Percentiles rank a stretch among this genome's conserved stretches.
phyloP scores from a whole-genome alignment of 2,113 vertebrate species.

The Myiozetetes cayanensis region DNA sequence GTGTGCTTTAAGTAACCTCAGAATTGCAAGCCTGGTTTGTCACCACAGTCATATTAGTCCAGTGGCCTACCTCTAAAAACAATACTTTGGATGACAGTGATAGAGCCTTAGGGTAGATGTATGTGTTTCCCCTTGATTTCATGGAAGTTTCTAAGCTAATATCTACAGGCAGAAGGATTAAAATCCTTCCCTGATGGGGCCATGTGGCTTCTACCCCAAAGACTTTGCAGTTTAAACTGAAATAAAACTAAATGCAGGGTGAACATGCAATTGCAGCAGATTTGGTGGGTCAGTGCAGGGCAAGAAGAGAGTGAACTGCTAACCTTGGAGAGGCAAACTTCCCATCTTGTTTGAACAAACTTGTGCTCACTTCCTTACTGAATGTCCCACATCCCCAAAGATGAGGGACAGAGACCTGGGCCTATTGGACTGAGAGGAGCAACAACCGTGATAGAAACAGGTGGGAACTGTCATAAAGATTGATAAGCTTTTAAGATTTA shows the following conservation, averaged over 20 bases:
- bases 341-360: background rate
- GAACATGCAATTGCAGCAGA: background rate
- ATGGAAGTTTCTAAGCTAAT: background rate
- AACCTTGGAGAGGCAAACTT: background rate
- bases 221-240: background rate
- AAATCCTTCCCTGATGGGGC: background rate
- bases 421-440: background rate
- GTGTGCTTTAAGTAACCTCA: slow-evolving; percentile 22
- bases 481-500: background rate
- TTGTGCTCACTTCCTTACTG: background rate
- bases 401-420: background rate
- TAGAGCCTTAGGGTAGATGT: background rate
- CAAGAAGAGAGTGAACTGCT: background rate
- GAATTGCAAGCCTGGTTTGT: slow-evolving; percentile 16
- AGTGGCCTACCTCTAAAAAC: background rate
- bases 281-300: background rate
- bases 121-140: background rate
- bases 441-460: background rate
- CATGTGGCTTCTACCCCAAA: background rate
- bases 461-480: background rate
- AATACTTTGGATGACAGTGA: background rate
- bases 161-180: background rate
- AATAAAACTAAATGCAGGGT: background rate
- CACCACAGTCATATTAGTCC: background rate
- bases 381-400: too few relatives aligned